Base-by-base conservation (phyloP, 2,888 invertebrate species). In the Phania funesta region DNA sequence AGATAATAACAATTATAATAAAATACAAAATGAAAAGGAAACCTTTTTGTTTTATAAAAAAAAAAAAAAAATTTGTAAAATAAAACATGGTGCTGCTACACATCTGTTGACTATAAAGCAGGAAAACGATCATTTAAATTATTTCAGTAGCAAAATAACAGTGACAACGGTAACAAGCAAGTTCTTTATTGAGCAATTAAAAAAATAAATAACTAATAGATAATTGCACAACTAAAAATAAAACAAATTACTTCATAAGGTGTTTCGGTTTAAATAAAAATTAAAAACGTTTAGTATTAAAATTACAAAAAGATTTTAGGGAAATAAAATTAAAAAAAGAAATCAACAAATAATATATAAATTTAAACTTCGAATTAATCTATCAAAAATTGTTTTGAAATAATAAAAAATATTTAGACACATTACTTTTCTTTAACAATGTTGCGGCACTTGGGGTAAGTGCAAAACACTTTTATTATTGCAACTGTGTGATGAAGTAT, bases 71-170 rank as follows among this genome's bases (percentile, higher is more conserved):
- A 29, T 24, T 16, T 32, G n/a, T 20, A 64, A 22, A 58, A 58
- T n/a, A 16, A 22, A 38, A 22, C 24, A 5, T 22, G 13, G 6
- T n/a, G 2, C 38, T n/a, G 3, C 26, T 35, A 3, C 32, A 5
- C 24, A n/a, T 46, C 46, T 56, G 65, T 29, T 22, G 65, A 41
- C 62, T 81, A 81, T 81, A 81, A 77, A 81, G 29, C 35, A 13
- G 13, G 20, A 64, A 38, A 41, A 32, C 48, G 56, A 56, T 58
- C 50, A 50, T 64, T 73, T 24, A 64, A 68, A 76, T 11, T 44
- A 50, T 41, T 81, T 77, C 73, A 81, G 81, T 81, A 44, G 48
- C 67, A 56, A 62, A 64, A 68, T 20, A 20, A 62, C 67, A n/a
- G 48, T 73, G 62, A 64, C 35, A 58, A 56, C 24, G 16, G 35